Percentiles rank a stretch among this genome's conserved stretches.
Evolutionary conservation across 2,888 invertebrate genomes (phyloP).

Genomic region (Fissipunctia ypsillon): DNA sequence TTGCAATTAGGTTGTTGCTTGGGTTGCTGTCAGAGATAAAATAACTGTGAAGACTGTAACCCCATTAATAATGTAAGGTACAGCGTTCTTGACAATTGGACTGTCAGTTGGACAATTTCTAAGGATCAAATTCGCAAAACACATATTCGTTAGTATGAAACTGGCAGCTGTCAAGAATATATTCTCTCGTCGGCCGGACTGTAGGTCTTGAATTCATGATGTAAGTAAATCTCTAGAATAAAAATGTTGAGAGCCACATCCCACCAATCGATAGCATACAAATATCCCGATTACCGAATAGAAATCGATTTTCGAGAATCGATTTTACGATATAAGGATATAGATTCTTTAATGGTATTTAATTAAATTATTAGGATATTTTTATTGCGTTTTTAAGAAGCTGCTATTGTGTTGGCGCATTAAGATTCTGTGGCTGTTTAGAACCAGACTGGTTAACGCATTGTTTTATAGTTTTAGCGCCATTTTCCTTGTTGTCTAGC

Average conservation of each 20-base stretch:
- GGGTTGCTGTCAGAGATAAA: too few species aligned
- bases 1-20: too few species aligned
- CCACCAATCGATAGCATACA: slow-evolving; percentile 55
- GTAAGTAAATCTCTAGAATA: background rate
- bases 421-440: slow-evolving; percentile 35
- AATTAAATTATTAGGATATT: slow-evolving; percentile 63
- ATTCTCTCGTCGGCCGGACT: too few species aligned
- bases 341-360: slow-evolving; percentile 68
- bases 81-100: too few species aligned
- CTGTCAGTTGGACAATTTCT: too few species aligned
- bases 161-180: too few species aligned
- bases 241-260: slow-evolving; percentile 57
- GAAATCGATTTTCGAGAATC: slow-evolving; percentile 72
- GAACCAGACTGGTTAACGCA: slow-evolving; percentile 35
- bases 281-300: slow-evolving; percentile 63
- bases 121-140: too few species aligned
- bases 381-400: slow-evolving; percentile 43
- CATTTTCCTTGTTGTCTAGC: slow-evolving; percentile 48
- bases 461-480: slow-evolving; percentile 25
- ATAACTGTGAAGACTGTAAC: too few species aligned
- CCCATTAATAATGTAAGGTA: too few species aligned
- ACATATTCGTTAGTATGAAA: too few species aligned
- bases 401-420: slow-evolving; percentile 44
- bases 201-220: slow-evolving; percentile 8
- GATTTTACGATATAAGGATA: slow-evolving; percentile 73